Percentiles rank a stretch among this genome's conserved stretches.
Evolutionary conservation across 2,113 vertebrate species (phyloP).

Genomic region (Dasyprocta punctata): DNA sequence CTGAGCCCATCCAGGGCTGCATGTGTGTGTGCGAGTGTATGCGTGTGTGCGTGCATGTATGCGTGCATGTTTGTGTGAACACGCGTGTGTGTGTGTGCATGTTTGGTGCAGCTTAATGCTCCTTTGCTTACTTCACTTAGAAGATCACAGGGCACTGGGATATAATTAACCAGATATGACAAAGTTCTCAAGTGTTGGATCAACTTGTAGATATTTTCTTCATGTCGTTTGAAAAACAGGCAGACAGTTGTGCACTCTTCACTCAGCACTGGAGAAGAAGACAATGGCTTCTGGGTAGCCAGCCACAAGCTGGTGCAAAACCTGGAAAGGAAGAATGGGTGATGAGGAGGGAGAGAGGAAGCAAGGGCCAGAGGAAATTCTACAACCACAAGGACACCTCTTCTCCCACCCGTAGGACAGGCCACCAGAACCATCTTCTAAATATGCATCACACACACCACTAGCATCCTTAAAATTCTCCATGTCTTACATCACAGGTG

Average conservation of each 20-base stretch:
- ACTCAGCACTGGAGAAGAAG: neutral
- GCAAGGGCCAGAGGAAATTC: neutral
- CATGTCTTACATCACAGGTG: accelerated
- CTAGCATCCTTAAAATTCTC: accelerated
- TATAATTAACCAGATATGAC: too few species aligned
- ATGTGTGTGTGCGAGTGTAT: neutral
- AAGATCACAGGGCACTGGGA: neutral
- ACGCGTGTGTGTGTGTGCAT: neutral
- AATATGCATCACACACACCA: neutral
- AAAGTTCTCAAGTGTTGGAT: neutral
- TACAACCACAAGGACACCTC: too few species aligned
- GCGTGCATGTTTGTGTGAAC: neutral
- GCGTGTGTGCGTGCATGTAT: too few species aligned
- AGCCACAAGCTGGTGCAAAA: neutral
- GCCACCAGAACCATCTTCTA: accelerated
- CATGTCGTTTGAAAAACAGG: accelerated
- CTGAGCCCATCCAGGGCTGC: neutral
- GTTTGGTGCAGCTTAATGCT: neutral
- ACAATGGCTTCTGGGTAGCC: neutral
- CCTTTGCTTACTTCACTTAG: neutral
- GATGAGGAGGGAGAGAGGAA: neutral
- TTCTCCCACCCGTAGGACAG: neutral
- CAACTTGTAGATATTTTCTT: neutral
- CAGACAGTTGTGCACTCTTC: neutral
- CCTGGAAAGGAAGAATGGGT: too few species aligned